Evolutionary conservation across 2,797 vertebrate species (phyloP), one percentile per base, ranked within the genome.

Genomic region (Ctenosaura bakeri): DNA sequence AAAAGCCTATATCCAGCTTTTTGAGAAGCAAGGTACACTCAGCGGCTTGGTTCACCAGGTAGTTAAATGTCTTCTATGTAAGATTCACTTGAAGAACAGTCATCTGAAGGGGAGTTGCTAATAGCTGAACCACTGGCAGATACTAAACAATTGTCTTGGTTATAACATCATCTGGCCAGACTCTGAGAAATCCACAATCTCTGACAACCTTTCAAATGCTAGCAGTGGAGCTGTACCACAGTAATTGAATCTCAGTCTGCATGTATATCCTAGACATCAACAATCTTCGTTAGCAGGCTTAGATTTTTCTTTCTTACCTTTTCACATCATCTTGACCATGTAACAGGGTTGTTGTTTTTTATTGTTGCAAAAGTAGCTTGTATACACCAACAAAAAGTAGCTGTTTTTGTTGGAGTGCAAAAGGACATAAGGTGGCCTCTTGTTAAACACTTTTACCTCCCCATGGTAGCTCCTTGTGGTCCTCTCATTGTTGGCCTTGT

Each of bases 271-370:
- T 98, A 88, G 98, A 98, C 92, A 97, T 98, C 98, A 99, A 91
- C 98, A 97, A 92, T 97, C 96, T 94, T 97, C 97, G 82, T 96
- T 98, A 81, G 97, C 96, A 0, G 98, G 98, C 93, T 99, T 98
- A 0, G 98, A 99, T 92, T 99, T 99, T 97, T 99, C 98, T 96
- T 97, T 98, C 90, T 46, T 46, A 4, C 98, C 98, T 0, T 98
- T 99, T 98, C 98, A 98, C 98, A 98, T 99, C 96, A 99, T 98
- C 92, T 99, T 99, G 85, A 99, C 98, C 0, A 98, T 99, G 95
- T 99, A 98, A 93, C 99, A 94, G 50, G 20, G 20, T 20, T 5
- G 4, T 22, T 22, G 52, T 56, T 62, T 62, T 62, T 52, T 52
- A 8, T 52, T 52, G 52, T 52, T 52, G 52, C 52, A 52, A 52